Percentiles rank a stretch among this genome's conserved stretches.
These are phyloP conservation scores for Serranus cabrilla DNA, from an alignment of 2,797 vertebrate species.

Conservation along the genomic window DNA sequence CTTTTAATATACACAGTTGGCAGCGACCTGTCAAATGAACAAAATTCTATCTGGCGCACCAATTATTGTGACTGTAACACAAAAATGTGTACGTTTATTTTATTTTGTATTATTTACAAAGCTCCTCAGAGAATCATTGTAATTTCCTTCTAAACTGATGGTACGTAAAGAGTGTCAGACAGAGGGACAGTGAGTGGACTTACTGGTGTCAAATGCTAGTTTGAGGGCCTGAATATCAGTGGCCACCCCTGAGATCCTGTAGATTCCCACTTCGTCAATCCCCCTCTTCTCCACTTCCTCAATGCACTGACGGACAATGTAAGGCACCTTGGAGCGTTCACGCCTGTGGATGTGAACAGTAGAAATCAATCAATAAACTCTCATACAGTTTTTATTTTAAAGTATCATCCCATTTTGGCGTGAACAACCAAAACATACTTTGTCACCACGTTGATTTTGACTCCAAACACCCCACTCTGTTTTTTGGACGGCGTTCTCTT, in stretches of 20 bases:
- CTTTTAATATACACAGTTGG: too few species aligned
- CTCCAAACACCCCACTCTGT: constrained; percentile 97
- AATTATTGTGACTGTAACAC: too few species aligned
- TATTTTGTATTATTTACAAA: too few species aligned
- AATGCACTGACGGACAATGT: constrained; percentile 97
- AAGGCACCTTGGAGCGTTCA: constrained; percentile 99
- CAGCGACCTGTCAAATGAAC: too few species aligned
- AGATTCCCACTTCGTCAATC: constrained; percentile 98
- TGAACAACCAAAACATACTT: constrained; percentile 82
- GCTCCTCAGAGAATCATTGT: background rate
- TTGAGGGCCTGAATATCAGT: constrained; percentile 98
- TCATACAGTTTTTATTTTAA: background rate
- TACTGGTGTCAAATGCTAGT: constrained; percentile 95
- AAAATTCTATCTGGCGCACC: too few species aligned
- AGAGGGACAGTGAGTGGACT: constrained; percentile 44
- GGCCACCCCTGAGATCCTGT: constrained; percentile 98
- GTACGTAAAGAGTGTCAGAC: background rate
- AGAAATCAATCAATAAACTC: background rate
- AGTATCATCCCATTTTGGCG: background rate
- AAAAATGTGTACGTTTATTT: too few species aligned
- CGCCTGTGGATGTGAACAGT: constrained; percentile 82
- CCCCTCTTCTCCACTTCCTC: constrained; percentile 99
- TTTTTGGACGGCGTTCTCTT: constrained; percentile 98
- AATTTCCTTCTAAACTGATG: background rate
- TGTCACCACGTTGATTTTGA: constrained; percentile 98